Evolutionary conservation across 2,888 invertebrate species (phyloP).

Genomic region (Lasioglossum vierecki): DNA sequence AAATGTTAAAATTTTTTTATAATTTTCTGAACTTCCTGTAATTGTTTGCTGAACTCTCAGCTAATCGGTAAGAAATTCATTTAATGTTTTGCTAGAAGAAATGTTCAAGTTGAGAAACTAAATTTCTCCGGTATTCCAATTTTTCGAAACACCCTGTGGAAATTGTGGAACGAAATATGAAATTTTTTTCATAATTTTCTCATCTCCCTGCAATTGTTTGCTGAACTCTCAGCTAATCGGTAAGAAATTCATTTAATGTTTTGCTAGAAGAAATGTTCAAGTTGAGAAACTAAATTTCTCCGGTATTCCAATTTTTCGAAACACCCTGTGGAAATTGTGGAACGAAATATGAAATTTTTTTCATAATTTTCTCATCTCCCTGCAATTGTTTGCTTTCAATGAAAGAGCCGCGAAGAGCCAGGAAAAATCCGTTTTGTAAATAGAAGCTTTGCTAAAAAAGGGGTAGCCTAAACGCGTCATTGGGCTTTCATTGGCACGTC

Average conservation of each 20-base stretch:
- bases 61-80: not conserved
- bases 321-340: not conserved
- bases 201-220: too few relatives aligned
- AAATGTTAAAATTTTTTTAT: too few relatives aligned
- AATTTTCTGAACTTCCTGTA: too few relatives aligned
- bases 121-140: not conserved
- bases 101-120: not conserved
- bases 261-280: not conserved
- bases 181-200: not conserved
- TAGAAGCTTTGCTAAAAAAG: not conserved
- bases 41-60: too few relatives aligned
- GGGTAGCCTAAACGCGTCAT: constrained; percentile 5
- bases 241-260: not conserved
- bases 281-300: not conserved
- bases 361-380: not conserved
- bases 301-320: not conserved
- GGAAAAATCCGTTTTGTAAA: not conserved
- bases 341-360: not conserved
- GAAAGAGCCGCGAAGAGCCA: not conserved
- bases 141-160: not conserved
- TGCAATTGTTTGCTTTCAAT: not conserved
- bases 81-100: not conserved
- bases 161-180: not conserved
- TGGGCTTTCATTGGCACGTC: constrained; percentile 38
- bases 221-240: not conserved